These are phyloP conservation scores for Diadegma fenestrale DNA, from an alignment of 2,888 invertebrate species.

Conservation along the genomic window DNA sequence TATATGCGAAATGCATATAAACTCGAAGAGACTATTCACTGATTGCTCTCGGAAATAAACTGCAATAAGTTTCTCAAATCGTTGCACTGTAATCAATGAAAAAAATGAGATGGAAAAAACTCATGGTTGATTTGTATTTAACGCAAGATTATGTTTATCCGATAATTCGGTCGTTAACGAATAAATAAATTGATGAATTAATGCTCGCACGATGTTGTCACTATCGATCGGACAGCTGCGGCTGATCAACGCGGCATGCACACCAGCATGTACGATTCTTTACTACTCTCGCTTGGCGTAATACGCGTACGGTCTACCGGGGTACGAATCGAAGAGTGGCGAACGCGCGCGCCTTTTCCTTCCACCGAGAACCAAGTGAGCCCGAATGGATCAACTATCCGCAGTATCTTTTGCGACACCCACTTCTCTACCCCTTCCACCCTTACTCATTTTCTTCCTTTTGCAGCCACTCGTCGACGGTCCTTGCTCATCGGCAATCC, in stretches of 20 bases:
- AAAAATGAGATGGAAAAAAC: not conserved
- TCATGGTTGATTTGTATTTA: not conserved
- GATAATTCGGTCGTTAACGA: not conserved
- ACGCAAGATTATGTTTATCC: not conserved
- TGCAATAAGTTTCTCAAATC: not conserved
- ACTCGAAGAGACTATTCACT: not conserved
- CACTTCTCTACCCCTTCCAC: constrained; percentile 58
- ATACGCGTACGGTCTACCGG: constrained; percentile 42
- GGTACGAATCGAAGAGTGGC: constrained; percentile 50
- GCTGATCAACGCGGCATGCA: constrained; percentile 45
- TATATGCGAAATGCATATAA: not conserved
- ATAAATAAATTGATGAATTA: not conserved
- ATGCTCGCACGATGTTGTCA: not conserved
- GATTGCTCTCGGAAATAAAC: not conserved
- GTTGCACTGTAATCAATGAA: not conserved
- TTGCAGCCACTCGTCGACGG: not conserved
- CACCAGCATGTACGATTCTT: constrained; percentile 48
- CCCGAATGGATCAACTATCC: constrained; percentile 45
- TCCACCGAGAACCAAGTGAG: constrained; percentile 38
- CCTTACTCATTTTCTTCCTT: constrained; percentile 27
- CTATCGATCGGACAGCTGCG: constrained; percentile 26
- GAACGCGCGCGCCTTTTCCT: constrained; percentile 52
- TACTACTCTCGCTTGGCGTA: constrained; percentile 54
- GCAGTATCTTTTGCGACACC: constrained; percentile 59
- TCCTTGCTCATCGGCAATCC: not conserved